Base-by-base conservation (phyloP, 2,888 invertebrate species). In the Sarcophaga variegata region DNA sequence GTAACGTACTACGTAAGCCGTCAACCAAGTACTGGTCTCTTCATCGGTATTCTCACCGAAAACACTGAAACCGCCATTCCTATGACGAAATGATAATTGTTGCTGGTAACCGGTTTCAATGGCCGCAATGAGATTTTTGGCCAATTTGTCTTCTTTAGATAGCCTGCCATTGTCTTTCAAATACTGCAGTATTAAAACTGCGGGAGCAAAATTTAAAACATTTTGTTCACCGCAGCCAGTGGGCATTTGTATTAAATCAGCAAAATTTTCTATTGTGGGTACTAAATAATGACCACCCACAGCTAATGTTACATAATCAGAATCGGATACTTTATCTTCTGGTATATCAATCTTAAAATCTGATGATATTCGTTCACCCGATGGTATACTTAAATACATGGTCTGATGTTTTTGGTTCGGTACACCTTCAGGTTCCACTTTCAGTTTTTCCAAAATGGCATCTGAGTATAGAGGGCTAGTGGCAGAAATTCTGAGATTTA, bases 1-100 rank as follows among this genome's bases (percentile, higher is more conserved):
- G 1, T 96, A 95, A 89, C 96, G 95, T 0, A 95, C 95, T 1
- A 97, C 96, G 91, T 97, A 97, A 0, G 97, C 97, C 8, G 97
- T 97, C 86, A 97, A 93, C 97, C 96, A 96, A 1, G 95, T 95
- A 25, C 97, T 97, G 0, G 97, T 96, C 0, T 93, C 91, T 0
- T 93, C 90, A 90, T 96, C 96, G 0, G 94, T 93, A 0, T 95
- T 93, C 25, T 27, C 25, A 0, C 97, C 97, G 90, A 97, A 97
- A 0, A 97, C 96, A 59, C 97, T 96, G 93, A 96, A 97, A 0
- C 97, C 97, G 0, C 97, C 97, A 74, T 96, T 95, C 0, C 94
- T 93, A 89, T 96, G 96, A 69, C 95, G 94, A 91, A 96, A 97
- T 82, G 95, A 96, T 81, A 97, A 93, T 90, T 97, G 96, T 8